Percentiles rank a stretch among this genome's conserved stretches.
phyloP scores from a whole-genome alignment of 2,888 invertebrate species.

The Leucophora obtusa region DNA sequence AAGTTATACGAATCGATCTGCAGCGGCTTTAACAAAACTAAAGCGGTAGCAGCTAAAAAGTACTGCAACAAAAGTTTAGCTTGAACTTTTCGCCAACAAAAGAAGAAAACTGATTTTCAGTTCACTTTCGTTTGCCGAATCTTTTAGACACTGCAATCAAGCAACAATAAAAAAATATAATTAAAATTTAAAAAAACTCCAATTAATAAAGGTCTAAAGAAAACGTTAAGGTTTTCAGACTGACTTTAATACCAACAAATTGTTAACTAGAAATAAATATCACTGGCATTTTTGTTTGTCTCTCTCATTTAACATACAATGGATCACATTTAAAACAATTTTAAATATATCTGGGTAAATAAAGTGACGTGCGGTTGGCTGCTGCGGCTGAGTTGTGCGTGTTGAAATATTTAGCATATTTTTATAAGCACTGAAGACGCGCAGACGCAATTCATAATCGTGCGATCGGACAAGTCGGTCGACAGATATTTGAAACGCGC shows the following conservation, averaged over 20 bases:
- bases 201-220: conserved; percentile 2
- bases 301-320: conserved; percentile 65
- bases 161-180: conserved; percentile 3
- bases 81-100: conserved; percentile 65
- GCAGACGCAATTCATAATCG: conserved; percentile 76
- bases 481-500: conserved; percentile 56
- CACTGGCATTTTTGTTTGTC: conserved; percentile 39
- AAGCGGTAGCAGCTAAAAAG: conserved; percentile 3
- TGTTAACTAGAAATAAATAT: conserved; percentile 14
- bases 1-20: conserved; percentile 38
- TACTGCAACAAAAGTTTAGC: conserved; percentile 36
- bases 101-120: conserved; percentile 72
- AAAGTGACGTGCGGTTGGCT: neutral
- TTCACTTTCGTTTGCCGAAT: conserved; percentile 72
- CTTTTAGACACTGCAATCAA: conserved; percentile 66
- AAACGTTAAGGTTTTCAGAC: conserved; percentile 10
- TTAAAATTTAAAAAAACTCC: neutral
- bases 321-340: conserved; percentile 2
- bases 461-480: conserved; percentile 74
- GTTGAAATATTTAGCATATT: conserved; percentile 75
- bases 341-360: neutral
- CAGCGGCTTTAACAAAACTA: neutral
- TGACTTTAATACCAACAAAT: neutral
- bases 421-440: conserved; percentile 75
- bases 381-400: conserved; percentile 66